Evolutionary conservation across 2,113 vertebrate genomes (phyloP).

Genomic region (Gyps fulvus): DNA sequence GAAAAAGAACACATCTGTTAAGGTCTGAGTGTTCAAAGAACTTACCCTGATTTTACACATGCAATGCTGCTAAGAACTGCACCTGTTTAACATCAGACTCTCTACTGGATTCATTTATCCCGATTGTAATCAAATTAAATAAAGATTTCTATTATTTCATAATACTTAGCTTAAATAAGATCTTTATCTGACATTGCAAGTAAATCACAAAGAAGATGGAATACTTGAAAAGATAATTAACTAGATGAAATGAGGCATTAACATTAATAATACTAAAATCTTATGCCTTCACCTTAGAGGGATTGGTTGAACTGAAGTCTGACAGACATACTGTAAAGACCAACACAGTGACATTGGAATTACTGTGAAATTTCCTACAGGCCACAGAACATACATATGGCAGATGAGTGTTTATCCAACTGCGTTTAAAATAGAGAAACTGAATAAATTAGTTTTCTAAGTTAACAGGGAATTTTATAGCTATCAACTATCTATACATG

Average conservation of each 20-base stretch:
- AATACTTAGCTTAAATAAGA: background rate
- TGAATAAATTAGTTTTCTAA: background rate
- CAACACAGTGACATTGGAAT: background rate
- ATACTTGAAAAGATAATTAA: background rate
- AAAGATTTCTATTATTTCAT: background rate
- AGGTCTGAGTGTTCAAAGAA: background rate
- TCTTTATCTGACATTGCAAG: background rate
- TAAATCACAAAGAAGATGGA: background rate
- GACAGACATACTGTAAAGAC: background rate
- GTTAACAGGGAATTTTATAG: background rate
- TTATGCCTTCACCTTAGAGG: background rate
- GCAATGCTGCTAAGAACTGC: background rate
- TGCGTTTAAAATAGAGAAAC: background rate
- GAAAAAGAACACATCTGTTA: background rate
- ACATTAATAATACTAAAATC: background rate
- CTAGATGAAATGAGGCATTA: background rate
- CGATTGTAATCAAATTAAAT: background rate
- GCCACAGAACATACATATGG: background rate
- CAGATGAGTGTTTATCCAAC: background rate
- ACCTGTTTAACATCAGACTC: conserved; percentile 8
- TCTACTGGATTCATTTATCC: background rate
- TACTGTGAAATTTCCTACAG: background rate
- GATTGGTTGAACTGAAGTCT: background rate
- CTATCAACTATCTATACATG: background rate
- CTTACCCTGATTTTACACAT: background rate